Conservation (phyloP, 1,140 invertebrate genomes). For the Heterodera schachtii region DNA sequence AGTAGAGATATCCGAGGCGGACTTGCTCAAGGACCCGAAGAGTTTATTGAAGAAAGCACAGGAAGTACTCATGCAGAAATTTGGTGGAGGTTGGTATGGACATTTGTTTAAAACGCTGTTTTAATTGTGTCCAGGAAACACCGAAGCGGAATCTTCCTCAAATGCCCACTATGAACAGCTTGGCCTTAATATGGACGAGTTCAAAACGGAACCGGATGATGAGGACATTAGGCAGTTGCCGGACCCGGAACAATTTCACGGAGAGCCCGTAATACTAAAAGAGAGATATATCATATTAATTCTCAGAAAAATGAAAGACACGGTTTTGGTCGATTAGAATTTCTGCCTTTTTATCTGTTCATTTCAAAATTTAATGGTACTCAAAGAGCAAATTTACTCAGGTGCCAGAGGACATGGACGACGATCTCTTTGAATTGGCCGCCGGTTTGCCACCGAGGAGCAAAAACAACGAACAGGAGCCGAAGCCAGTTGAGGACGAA, state of each 20-base stretch:
- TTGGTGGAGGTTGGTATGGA: slow-evolving; percentile 13
- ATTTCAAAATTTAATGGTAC: no score
- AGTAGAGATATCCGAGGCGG: no score
- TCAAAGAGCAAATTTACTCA: background rate
- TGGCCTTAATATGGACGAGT: slow-evolving; percentile 31
- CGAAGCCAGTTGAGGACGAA: slow-evolving; percentile 34
- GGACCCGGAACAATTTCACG: slow-evolving; percentile 48
- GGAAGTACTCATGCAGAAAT: slow-evolving; percentile 36
- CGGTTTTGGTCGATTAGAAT: no score
- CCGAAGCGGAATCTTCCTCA: slow-evolving; percentile 11
- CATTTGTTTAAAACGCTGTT: slow-evolving; percentile 7
- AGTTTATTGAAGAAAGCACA: slow-evolving; percentile 32
- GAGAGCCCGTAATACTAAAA: slow-evolving; percentile 42
- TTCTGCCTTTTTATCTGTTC: no score
- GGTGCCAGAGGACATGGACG: slow-evolving; percentile 51
- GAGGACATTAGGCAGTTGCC: slow-evolving; percentile 45
- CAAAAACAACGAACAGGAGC: slow-evolving; percentile 39
- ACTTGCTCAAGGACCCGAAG: slow-evolving; percentile 46
- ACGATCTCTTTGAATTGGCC: slow-evolving; percentile 53
- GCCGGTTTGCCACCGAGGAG: slow-evolving; percentile 42
- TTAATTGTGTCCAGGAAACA: slow-evolving; percentile 17
- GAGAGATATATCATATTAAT: background rate
- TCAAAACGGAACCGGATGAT: slow-evolving; percentile 35
- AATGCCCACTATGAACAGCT: slow-evolving; percentile 40
- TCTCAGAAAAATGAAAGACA: no score